Base-by-base conservation (phyloP, 2,113 vertebrate genomes). In the Cochlearius cochlearius region DNA sequence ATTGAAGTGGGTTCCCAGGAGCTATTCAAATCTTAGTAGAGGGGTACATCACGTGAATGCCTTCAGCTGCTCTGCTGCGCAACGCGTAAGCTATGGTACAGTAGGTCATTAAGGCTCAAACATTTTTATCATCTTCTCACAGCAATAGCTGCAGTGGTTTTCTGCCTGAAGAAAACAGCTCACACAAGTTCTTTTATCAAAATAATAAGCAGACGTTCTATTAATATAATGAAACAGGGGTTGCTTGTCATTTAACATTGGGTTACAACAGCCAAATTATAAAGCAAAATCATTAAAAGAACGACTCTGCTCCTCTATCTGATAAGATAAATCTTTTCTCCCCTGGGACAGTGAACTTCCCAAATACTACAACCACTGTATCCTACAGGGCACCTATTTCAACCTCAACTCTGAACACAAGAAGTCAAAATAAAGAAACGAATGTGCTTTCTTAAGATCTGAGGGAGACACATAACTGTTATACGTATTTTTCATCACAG, bases 1-100 rank as follows among this genome's bases (percentile, higher is more conserved):
- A 88, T 38, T 93, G 73, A 86, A 82, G 58, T 18, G 79, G 23
- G 52, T 77, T 96, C 73, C 87, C 89, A 56, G 79, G 82, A 94
- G 94, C 72, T 71, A 21, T 68, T 76, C 32, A 62, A 91, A 62
- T 74, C 47, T 8, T 60, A 76, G 68, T 75, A 75, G 77, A 94
- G 47, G 36, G n/a, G 56, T 26, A 39, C 20, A 15, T 41, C 68
- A 41, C 2, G 22, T 32, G 49, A 69, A 72, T 47, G 49, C 47
- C 52, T 90, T 76, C 64, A 72, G 78, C 64, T 0, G 2, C 59
- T 87, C 38, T 50, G 55, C 30, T 26, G 20, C 0, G 0, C n/a
- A 34, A n/a, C 1, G 0, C 1, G 0, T 18, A 25, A 71, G 4
- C 11, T 8, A 1, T 20, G 29, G 19, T 88, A 77, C 67, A 58